Evolutionary conservation across 2,113 vertebrate species (phyloP).

Genomic region (Engraulis encrasicolus): DNA sequence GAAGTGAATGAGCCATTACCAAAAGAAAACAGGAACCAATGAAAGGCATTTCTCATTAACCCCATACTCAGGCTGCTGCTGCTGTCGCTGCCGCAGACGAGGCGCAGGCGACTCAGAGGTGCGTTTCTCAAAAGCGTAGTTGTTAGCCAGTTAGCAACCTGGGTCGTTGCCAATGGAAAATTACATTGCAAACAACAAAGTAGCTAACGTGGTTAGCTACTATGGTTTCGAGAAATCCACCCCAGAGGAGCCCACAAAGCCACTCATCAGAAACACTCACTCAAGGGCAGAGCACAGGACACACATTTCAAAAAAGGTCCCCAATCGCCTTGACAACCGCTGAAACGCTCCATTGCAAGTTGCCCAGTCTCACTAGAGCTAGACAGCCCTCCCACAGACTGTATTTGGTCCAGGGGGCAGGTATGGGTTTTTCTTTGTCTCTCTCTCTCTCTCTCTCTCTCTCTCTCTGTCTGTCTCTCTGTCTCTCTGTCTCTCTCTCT

Average conservation of each 20-base stretch:
- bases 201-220: no score
- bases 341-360: neutral
- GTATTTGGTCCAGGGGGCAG: neutral
- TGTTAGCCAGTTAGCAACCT: no score
- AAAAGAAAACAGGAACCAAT: conserved; percentile 4
- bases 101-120: conserved; percentile 10
- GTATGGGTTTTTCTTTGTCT: neutral
- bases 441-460: no score
- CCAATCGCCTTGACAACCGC: neutral
- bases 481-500: no score
- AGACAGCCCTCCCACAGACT: neutral
- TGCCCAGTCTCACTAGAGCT: neutral
- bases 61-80: conserved; percentile 34
- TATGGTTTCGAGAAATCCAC: no score
- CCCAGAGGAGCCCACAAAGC: no score
- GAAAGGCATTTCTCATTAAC: conserved; percentile 14
- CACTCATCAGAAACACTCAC: neutral
- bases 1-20: conserved; percentile 62
- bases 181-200: no score
- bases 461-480: no score
- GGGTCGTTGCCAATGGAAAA: no score
- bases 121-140: no score
- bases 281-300: neutral
- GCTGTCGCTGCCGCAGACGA: conserved; percentile 7
- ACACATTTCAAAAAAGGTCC: neutral